Conservation (phyloP, 2,113 vertebrate genomes). For the Pionites leucogaster region DNA sequence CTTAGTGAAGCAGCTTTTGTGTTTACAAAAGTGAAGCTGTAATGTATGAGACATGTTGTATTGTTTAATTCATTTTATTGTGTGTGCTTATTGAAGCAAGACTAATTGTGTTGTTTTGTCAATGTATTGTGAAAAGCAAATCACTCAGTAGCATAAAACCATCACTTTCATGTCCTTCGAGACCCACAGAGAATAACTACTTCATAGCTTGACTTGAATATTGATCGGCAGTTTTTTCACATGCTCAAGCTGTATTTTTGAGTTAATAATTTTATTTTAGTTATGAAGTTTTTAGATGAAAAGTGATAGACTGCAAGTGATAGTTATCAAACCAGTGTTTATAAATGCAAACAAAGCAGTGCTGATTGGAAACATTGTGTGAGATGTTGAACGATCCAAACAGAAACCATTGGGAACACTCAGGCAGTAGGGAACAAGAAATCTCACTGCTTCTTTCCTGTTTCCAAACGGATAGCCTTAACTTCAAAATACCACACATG, state of each 20-base stretch:
- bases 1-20: constrained; percentile 46
- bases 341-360: not conserved
- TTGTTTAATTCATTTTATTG: constrained; percentile 80
- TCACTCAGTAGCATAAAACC: constrained; percentile 81
- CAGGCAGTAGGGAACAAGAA: not conserved
- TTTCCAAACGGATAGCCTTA: not conserved
- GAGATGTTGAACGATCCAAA: not conserved
- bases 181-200: constrained; percentile 78
- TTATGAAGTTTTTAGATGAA: not conserved
- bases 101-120: constrained; percentile 86
- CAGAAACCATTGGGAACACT: not conserved
- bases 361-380: not conserved
- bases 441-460: not conserved
- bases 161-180: constrained; percentile 83
- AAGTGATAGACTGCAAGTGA: not conserved
- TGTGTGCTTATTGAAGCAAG: constrained; percentile 84
- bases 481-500: not conserved
- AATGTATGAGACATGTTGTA: constrained; percentile 46
- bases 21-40: constrained; percentile 55
- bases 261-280: constrained; percentile 65
- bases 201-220: constrained; percentile 74
- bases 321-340: constrained; percentile 1
- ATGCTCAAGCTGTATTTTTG: constrained; percentile 62
- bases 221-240: constrained; percentile 59
- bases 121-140: constrained; percentile 81